Percentiles rank a stretch among this genome's conserved stretches.
These are phyloP conservation scores for Nymphalis io DNA, from an alignment of 1,140 invertebrate species.

Conservation along the genomic window DNA sequence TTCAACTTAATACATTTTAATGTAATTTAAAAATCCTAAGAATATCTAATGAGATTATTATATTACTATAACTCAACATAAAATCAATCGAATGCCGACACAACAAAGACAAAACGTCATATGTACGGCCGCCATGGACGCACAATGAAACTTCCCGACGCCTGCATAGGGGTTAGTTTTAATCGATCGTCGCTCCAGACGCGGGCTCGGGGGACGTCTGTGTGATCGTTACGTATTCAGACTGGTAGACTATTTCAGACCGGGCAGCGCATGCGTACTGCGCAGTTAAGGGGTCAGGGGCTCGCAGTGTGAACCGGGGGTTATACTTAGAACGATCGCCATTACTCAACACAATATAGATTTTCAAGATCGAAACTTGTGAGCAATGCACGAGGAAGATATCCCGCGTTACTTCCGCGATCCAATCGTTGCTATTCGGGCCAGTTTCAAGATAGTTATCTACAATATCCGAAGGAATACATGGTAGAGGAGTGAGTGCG, in stretches of 20 bases:
- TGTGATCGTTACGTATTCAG: conserved; percentile 74
- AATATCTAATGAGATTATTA: conserved; percentile 20
- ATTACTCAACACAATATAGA: conserved; percentile 44
- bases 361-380: conserved; percentile 35
- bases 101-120: not conserved
- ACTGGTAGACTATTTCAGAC: conserved; percentile 64
- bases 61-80: conserved; percentile 35
- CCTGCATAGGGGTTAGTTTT: conserved; percentile 51
- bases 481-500: conserved; percentile 26
- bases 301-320: conserved; percentile 66
- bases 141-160: conserved; percentile 21
- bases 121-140: not conserved
- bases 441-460: conserved; percentile 24
- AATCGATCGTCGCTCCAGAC: conserved; percentile 60
- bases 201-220: conserved; percentile 55
- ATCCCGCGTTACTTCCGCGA: conserved; percentile 20
- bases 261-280: conserved; percentile 67
- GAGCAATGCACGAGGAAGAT: conserved; percentile 37
- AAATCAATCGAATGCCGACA: conserved; percentile 44
- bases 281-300: conserved; percentile 71
- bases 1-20: not conserved
- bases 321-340: conserved; percentile 64
- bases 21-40: conserved; percentile 4
- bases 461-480: conserved; percentile 19
- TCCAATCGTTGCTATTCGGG: conserved; percentile 8